Base-by-base conservation (phyloP, 2,113 vertebrate species). In the Anhinga anhinga region DNA sequence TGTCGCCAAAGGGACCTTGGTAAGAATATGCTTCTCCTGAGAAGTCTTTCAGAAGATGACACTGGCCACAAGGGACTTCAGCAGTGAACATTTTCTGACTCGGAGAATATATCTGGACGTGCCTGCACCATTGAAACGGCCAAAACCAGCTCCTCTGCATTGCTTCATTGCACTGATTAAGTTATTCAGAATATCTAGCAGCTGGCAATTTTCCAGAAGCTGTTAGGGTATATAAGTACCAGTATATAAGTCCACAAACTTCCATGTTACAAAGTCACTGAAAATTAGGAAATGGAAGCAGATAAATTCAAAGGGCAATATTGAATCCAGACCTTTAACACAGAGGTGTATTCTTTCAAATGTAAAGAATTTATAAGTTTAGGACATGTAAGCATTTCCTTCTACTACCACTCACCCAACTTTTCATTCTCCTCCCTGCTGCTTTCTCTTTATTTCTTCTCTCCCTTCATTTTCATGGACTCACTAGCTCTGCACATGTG, bases 41-140 rank as follows among this genome's bases (percentile, higher is more conserved):
- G 40, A 63, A 95, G 70, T 73, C 88, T 92, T 93, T 88, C 70
- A 89, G 63, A 80, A 70, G 62, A 91, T 86, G 83, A 59, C 77
- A 59, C 47, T 88, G 83, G 92, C 83, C 92, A 91, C 72, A 52
- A 69, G 90, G 65, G 79, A 79, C 80, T 71, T 79, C 11, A 95
- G 62, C 61, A 86, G 61, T 14, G 73, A 92, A n/a, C 7, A 36
- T 16, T 74, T 71, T 86, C 82, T 83, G 50, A 45, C 7, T 84
- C 55, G 10, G 44, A 77, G 55, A 70, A 70, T 5, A 21, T 50
- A 81, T 26, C 34, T 0, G 0, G 42, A 29, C 11, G 17, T 79
- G 89, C 38, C 72, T 56, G 56, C 69, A 44, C 26, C 32, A 32
- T 0, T 36, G 30, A 50, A 74, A 36, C 18, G 55, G 71, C 15